Evolutionary conservation across 2,888 invertebrate species (phyloP), one percentile per base, ranked within the genome.

Genomic region (Acronicta psi): DNA sequence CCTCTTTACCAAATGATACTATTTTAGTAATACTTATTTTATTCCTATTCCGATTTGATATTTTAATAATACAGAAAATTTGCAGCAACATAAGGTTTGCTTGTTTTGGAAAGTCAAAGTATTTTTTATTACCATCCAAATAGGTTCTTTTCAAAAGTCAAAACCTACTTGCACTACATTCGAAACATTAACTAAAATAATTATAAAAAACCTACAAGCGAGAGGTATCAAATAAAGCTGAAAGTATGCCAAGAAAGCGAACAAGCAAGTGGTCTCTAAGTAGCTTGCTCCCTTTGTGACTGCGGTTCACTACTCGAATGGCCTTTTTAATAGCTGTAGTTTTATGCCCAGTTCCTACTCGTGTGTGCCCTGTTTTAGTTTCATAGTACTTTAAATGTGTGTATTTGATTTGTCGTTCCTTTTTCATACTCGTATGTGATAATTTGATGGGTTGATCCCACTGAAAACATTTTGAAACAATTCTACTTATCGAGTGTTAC

Each of bases 231-330:
- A 83, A 82, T 75, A 73, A 75, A 76, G 72, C 84, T 86, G 83
- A 84, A 84, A 85, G 85, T 82, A 83, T 79, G 87, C 87, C 87
- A 87, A 85, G 87, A 86, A 86, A 84, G 82, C 77, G 82, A 81
- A 75, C 77, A 76, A 75, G 81, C 80, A 80, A 86, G 86, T 86
- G 85, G 82, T 74, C 67, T 67, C 69, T 78, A 77, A 86, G 85
- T 81, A 80, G 80, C 78, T 73, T 80, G 82, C 81, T 84, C 81
- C 81, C 87, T 87, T 87, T 87, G 86, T 85, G 81, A 82, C 80
- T 85, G 82, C 81, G 79, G 83, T 82, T 76, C 80, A 78, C 81
- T 82, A 79, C 82, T 82, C 80, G 76, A 83, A 81, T 84, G 80
- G 79, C 80, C 85, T 78, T 75, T 81, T 83, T 81, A 83, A 82